Evolutionary conservation across 2,113 vertebrate genomes (phyloP), one percentile per base, ranked within the genome.

Genomic region (Porphyrio hochstetteri): DNA sequence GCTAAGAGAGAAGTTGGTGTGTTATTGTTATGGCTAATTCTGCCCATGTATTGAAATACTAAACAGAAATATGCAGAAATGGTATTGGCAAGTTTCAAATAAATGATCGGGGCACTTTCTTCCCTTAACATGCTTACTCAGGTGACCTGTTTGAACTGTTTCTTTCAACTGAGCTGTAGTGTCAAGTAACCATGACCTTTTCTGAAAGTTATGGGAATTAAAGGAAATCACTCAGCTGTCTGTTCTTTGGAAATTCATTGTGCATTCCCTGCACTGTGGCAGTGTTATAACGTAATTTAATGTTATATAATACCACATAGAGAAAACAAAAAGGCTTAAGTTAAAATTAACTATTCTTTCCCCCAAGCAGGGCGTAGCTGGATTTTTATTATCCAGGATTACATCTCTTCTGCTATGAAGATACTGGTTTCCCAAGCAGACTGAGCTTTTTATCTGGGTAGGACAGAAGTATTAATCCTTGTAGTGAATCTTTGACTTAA

Each of bases 21-120:
- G 57, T 87, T 95, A 85, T 93, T 96, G 65, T 96, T 97, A 96
- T 95, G 89, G 80, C 95, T 97, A 93, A 67, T 79, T 88, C 85
- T 93, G 79, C 38, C n/a, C 8, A 16, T 71, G 17, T 52, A 91
- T 57, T 23, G 15, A 69, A 90, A 75, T 55, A 91, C 25, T 87
- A 80, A 65, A 91, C 56, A 88, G 53, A 92, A 93, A 86, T 74
- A 61, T 1, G 1, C 7, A 81, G 82, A 82, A 95, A 79, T 40
- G 4, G 50, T 75, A 82, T 23, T 75, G 83, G 74, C 38, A 82
- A 33, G 36, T 75, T 85, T 91, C 33, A 77, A 65, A 83, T 78
- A 68, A 82, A 89, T 52, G 35, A 53, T 75, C 2, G 6, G 55
- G 42, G 56, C 31, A 60, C 11, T 91, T 93, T 70, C 53, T 91